Percentiles rank a stretch among this genome's conserved stretches.
Evolutionary conservation across 2,113 vertebrate species (phyloP).

Genomic region (Brachypteracias leptosomus): DNA sequence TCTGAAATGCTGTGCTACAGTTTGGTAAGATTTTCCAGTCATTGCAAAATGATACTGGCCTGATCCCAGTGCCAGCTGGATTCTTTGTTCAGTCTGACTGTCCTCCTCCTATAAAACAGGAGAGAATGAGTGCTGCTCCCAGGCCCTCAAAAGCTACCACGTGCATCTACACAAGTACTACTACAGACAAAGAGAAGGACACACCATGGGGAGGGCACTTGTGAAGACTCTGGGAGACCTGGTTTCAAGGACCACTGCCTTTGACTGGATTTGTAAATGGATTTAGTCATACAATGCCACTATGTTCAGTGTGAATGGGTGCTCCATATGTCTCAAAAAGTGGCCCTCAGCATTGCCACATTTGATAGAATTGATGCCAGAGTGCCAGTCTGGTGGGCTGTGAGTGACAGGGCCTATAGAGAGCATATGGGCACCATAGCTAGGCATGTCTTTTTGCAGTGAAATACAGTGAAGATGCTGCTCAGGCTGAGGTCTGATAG

Average conservation of each 20-base stretch:
- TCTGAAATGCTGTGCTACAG: constrained; percentile 70
- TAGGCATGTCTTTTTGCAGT: not conserved
- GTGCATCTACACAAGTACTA: not conserved
- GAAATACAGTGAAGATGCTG: not conserved
- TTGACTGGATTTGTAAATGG: not conserved
- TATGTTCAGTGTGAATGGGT: not conserved
- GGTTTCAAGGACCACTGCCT: not conserved
- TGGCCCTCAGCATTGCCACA: not conserved
- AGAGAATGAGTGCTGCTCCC: not conserved
- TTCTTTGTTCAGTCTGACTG: constrained; percentile 17
- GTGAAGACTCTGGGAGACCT: not conserved
- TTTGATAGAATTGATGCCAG: not conserved
- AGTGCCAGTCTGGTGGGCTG: not conserved
- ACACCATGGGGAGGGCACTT: not conserved
- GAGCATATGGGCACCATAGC: not conserved
- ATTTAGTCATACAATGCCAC: not conserved
- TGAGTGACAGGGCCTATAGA: not conserved
- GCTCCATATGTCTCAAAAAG: not conserved
- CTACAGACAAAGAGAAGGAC: not conserved
- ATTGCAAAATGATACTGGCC: constrained; percentile 77
- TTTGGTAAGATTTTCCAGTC: constrained; percentile 75
- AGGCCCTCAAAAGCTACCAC: not conserved
- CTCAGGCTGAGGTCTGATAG: not conserved
- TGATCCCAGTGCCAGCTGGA: not conserved
- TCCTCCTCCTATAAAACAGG: constrained; percentile 61